phyloP scores from a whole-genome alignment of 2,797 vertebrate genomes.

The Phyllotis vaccarum region DNA sequence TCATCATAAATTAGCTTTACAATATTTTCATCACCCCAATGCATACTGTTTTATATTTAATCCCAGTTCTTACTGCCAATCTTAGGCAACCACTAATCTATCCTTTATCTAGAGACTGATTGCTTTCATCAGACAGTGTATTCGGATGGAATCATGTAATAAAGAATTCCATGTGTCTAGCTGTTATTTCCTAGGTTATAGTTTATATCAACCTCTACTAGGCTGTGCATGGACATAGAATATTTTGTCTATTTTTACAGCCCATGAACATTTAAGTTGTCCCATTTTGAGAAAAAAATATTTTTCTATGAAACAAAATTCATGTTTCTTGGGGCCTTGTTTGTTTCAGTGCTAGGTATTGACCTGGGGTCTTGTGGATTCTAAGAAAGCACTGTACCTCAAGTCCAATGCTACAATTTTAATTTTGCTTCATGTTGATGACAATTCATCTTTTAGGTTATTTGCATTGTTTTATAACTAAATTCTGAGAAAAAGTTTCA shows the following conservation, averaged over 20 bases:
- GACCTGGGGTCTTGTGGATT: not conserved
- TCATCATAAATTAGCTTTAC: conserved; percentile 26
- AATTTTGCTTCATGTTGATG: not conserved
- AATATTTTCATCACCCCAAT: conserved; percentile 3
- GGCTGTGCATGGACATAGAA: not conserved
- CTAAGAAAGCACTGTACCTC: not conserved
- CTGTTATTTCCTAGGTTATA: not conserved
- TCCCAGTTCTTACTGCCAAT: not conserved
- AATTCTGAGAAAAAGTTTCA: not conserved
- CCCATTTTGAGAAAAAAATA: conserved; percentile 4
- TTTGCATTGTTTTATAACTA: conserved; percentile 16
- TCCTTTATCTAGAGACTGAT: not conserved
- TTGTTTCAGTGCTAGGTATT: not conserved
- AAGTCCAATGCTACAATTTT: not conserved
- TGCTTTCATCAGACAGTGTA: not conserved
- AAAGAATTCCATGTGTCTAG: not conserved
- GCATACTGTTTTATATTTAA: not conserved
- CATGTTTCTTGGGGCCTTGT: conserved; percentile 3
- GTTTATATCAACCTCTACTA: not conserved
- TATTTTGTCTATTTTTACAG: not conserved
- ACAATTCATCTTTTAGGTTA: conserved; percentile 25
- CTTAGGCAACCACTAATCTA: not conserved
- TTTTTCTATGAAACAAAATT: conserved; percentile 1
- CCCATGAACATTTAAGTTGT: not conserved
- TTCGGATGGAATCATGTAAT: not conserved